Percentiles rank a stretch among this genome's conserved stretches.
Evolutionary conservation across 2,888 invertebrate species (phyloP).

Genomic region (Lagria hirta): DNA sequence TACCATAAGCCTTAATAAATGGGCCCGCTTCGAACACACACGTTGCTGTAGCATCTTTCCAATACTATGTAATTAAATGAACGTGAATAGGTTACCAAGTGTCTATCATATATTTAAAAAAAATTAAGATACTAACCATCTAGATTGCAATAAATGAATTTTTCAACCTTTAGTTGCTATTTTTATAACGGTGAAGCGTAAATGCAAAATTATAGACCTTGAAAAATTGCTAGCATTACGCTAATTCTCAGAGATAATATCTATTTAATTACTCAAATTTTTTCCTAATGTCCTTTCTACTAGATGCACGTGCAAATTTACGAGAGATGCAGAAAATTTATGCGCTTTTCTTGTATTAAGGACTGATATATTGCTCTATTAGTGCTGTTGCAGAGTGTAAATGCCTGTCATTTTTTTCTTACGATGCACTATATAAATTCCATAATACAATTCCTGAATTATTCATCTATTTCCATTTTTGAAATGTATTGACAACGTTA

Average conservation of each 20-base stretch:
- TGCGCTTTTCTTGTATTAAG: constrained; percentile 10
- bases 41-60: constrained; percentile 37
- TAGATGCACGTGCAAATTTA: constrained; percentile 16
- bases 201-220: too few relatives aligned
- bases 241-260: too few relatives aligned
- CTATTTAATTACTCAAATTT: too few relatives aligned
- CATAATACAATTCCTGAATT: constrained; percentile 19
- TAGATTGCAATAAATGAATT: too few relatives aligned
- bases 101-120: background rate
- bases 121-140: background rate
- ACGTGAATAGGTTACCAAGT: constrained; percentile 33
- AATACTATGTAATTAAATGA: constrained; percentile 37
- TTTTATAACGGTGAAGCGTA: too few relatives aligned
- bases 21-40: constrained; percentile 40
- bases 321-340: background rate
- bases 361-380: constrained; percentile 18
- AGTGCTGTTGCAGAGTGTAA: constrained; percentile 14
- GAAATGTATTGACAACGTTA: constrained; percentile 13
- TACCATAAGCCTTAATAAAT: too few relatives aligned
- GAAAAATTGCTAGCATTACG: too few relatives aligned
- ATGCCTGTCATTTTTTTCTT: constrained; percentile 8
- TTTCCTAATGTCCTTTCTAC: background rate
- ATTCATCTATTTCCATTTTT: constrained; percentile 21
- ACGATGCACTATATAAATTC: constrained; percentile 8
- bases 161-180: background rate